Evolutionary conservation across 2,113 vertebrate species (phyloP).

Genomic region (Gambusia holbrooki): DNA sequence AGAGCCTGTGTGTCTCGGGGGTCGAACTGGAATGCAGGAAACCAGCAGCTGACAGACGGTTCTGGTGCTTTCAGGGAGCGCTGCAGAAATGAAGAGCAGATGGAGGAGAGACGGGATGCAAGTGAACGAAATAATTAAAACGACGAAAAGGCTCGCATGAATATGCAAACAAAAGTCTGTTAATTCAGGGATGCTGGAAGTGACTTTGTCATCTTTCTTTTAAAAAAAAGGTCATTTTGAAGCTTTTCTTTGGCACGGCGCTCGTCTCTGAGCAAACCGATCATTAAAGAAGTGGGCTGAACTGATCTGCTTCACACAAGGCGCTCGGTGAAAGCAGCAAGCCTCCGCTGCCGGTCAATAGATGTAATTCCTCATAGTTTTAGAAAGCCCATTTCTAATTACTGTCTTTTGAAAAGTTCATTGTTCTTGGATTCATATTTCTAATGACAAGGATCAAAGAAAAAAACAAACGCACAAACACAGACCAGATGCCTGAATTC

Average conservation of each 20-base stretch:
- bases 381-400: not conserved
- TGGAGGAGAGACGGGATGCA: not conserved
- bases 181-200: not conserved
- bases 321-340: conserved; percentile 4
- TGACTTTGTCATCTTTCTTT: not conserved
- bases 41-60: conserved; percentile 13
- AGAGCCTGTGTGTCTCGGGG: conserved; percentile 25
- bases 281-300: not conserved
- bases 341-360: too few relatives aligned
- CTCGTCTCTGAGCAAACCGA: not conserved
- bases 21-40: conserved; percentile 52
- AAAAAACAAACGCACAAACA: not conserved
- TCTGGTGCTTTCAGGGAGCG: not conserved
- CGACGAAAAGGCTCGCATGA: not conserved
- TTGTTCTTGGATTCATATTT: conserved; percentile 21
- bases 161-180: not conserved
- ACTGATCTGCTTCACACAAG: not conserved
- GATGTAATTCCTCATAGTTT: conserved; percentile 10
- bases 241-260: not conserved
- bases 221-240: not conserved
- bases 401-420: not conserved
- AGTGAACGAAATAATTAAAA: not conserved
- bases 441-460: not conserved
- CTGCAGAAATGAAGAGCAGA: not conserved
- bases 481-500: conserved; percentile 19